Evolutionary conservation across 1,140 invertebrate genomes (phyloP).

Genomic region (Myzus persicae): DNA sequence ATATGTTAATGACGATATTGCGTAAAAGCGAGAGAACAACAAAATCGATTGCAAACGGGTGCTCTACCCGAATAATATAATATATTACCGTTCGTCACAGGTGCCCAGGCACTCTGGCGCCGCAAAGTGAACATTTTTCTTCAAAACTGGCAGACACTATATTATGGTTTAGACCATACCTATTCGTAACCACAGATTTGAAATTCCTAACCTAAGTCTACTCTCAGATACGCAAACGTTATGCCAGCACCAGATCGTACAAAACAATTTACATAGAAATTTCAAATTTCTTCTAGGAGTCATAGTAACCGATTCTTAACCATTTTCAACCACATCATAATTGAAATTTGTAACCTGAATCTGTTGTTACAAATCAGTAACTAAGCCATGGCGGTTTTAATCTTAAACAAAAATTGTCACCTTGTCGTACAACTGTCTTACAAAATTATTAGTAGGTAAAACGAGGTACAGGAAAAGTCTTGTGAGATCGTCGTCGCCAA

Average conservation of each 20-base stretch:
- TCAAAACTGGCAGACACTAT: not conserved
- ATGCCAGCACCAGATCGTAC: no score
- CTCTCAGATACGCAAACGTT: not conserved
- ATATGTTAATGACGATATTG: not conserved
- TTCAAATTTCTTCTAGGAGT: not conserved
- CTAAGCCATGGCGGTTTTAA: not conserved
- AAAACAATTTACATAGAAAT: not conserved
- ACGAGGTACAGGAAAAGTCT: not conserved
- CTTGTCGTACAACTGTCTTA: no score
- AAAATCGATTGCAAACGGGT: not conserved
- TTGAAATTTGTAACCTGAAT: accelerated
- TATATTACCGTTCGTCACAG: not conserved
- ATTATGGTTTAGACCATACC: no score
- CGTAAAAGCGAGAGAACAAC: not conserved
- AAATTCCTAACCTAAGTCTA: not conserved
- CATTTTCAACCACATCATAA: not conserved
- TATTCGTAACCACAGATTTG: no score
- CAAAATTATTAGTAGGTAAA: no score
- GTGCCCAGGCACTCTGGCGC: not conserved
- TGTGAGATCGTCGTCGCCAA: not conserved
- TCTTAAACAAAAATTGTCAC: not conserved
- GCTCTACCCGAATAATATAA: not conserved
- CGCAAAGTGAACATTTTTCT: not conserved
- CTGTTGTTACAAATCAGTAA: not conserved
- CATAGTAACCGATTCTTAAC: not conserved